Conservation (phyloP, 35 echinoderm and acorn worm genomes). For the Acanthaster planci region DNA sequence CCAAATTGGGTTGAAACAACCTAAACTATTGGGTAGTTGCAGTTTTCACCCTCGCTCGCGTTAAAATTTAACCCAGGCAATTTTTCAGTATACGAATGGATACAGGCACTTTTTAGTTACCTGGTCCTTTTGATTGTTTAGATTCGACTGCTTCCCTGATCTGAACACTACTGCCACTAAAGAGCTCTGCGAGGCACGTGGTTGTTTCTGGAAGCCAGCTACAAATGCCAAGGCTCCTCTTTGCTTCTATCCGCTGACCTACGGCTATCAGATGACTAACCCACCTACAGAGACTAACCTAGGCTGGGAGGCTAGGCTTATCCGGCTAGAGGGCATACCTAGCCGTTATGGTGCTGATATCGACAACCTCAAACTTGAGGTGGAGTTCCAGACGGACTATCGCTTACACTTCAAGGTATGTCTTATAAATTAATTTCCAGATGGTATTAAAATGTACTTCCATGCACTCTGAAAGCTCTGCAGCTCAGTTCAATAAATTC, state of each 20-base stretch:
- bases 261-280: slow-evolving; percentile 47
- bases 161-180: slow-evolving; percentile 13
- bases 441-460: too few relatives aligned
- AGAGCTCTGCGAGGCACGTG: slow-evolving; percentile 61
- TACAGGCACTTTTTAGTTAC: background rate
- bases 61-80: too few relatives aligned
- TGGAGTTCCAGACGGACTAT: slow-evolving; percentile 72
- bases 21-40: too few relatives aligned
- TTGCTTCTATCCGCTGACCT: slow-evolving; percentile 75
- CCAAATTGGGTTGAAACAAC: too few relatives aligned
- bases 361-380: slow-evolving; percentile 54
- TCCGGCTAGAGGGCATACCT: slow-evolving; percentile 41
- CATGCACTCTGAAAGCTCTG: too few relatives aligned
- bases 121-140: background rate
- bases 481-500: too few relatives aligned
- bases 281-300: slow-evolving; percentile 43
- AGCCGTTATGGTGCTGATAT: slow-evolving; percentile 71
- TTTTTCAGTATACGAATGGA: too few relatives aligned
- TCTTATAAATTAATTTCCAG: too few relatives aligned
- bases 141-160: slow-evolving; percentile 79
- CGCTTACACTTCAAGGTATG: slow-evolving; percentile 87
- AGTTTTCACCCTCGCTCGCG: too few relatives aligned
- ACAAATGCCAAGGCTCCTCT: slow-evolving; percentile 46
- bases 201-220: slow-evolving; percentile 65
- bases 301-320: slow-evolving; percentile 61